phyloP scores from a whole-genome alignment of 2,888 invertebrate genomes.

The Lucinisca nassula region DNA sequence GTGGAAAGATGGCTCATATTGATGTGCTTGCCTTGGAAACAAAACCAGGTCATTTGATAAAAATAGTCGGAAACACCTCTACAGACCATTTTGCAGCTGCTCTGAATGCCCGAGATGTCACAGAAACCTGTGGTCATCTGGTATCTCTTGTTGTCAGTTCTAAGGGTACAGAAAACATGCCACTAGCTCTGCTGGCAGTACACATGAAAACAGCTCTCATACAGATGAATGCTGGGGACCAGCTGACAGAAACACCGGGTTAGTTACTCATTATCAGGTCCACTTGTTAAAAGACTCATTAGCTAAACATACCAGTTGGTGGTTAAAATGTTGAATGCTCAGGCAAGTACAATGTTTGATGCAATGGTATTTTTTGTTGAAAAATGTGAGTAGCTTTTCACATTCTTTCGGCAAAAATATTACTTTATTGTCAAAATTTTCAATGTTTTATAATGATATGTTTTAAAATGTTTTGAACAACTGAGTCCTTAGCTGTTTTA shows the following conservation, averaged over 20 bases:
- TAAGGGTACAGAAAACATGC: conserved; percentile 82
- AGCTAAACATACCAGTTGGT: too few species aligned
- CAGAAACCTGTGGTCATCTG: conserved; percentile 82
- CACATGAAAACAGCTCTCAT: conserved; percentile 83
- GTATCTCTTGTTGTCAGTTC: conserved; percentile 84
- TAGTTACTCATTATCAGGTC: too few species aligned
- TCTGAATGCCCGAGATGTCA: conserved; percentile 71
- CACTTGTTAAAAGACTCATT: too few species aligned
- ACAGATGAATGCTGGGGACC: conserved; percentile 75
- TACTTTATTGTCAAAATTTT: too few species aligned
- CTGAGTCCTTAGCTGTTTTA: too few species aligned
- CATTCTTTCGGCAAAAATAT: too few species aligned
- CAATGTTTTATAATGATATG: too few species aligned
- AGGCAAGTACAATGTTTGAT: too few species aligned
- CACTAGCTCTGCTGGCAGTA: conserved; percentile 84
- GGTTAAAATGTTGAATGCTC: too few species aligned
- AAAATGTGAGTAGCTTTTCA: too few species aligned
- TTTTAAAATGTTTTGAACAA: too few species aligned
- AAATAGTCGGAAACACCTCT: conserved; percentile 80
- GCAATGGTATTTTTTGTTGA: too few species aligned
- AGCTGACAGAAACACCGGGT: conserved; percentile 63
- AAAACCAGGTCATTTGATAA: conserved; percentile 81
- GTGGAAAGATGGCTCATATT: conserved; percentile 80
- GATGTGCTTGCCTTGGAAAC: conserved; percentile 84
- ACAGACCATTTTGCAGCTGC: conserved; percentile 78